These are phyloP conservation scores for Emmelina monodactyla DNA, from an alignment of 2,888 invertebrate genomes.

Conservation along the genomic window DNA sequence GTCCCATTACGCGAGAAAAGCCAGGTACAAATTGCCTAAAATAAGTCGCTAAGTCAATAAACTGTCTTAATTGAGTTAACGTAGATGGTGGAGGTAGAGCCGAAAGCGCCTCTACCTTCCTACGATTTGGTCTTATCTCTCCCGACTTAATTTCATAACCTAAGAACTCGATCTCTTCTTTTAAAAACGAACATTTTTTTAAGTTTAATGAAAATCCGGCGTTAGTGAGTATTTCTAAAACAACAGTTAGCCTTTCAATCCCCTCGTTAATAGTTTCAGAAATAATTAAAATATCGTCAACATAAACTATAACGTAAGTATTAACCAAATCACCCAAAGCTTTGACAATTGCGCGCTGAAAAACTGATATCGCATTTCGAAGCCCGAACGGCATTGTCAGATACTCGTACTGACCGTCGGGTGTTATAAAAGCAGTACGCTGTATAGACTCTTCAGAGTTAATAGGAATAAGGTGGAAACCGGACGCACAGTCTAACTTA, in stretches of 20 bases:
- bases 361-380: slow-evolving; percentile 12
- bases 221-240: not conserved
- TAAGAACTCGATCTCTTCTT: slow-evolving; percentile 9
- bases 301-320: slow-evolving; percentile 8
- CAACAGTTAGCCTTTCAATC: not conserved
- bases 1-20: slow-evolving; percentile 4
- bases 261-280: slow-evolving; percentile 4
- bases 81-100: slow-evolving; percentile 7
- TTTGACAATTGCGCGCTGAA: slow-evolving; percentile 10
- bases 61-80: slow-evolving; percentile 11
- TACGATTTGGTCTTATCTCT: slow-evolving; percentile 11
- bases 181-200: slow-evolving; percentile 12
- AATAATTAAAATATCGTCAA: slow-evolving; percentile 12
- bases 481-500: slow-evolving; percentile 6
- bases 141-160: slow-evolving; percentile 12
- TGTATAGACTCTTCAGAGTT: slow-evolving; percentile 5
- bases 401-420: slow-evolving; percentile 12
- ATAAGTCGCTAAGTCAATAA: slow-evolving; percentile 11
- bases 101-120: slow-evolving; percentile 12
- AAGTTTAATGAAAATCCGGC: slow-evolving; percentile 10
- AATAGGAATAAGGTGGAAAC: slow-evolving; percentile 14
- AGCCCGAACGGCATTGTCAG: slow-evolving; percentile 13
- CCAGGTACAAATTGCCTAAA: slow-evolving; percentile 6
- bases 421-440: no score
- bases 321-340: slow-evolving; percentile 7